A percentile compares a stretch with the other conserved stretches of the same genome.
These are phyloP conservation scores for Hemicrepidius hirtus DNA, from an alignment of 2,888 invertebrate species.

Conservation along the genomic window DNA sequence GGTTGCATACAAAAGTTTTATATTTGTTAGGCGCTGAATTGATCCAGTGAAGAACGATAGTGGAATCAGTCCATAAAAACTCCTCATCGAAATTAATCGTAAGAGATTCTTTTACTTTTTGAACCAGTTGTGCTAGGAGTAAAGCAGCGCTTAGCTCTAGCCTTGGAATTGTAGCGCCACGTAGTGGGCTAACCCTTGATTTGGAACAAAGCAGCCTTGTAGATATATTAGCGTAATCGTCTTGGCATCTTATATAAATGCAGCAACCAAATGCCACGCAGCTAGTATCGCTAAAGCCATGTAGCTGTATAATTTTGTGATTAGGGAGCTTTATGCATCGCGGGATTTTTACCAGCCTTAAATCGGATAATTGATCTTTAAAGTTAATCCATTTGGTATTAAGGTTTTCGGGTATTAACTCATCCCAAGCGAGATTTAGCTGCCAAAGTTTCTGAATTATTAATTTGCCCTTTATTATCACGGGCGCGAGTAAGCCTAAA, in stretches of 20 bases:
- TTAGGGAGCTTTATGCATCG: background rate
- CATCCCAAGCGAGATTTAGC: constrained; percentile 34
- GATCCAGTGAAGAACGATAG: constrained; percentile 7
- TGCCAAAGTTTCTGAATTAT: constrained; percentile 28
- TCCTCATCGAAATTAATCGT: background rate
- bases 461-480: constrained; percentile 26
- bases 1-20: constrained; percentile 4
- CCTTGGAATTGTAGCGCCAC: constrained; percentile 11
- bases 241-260: constrained; percentile 7
- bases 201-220: background rate
- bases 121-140: background rate
- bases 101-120: background rate
- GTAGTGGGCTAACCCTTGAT: background rate
- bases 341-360: background rate
- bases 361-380: background rate
- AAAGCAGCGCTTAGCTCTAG: constrained; percentile 15
- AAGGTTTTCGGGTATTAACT: constrained; percentile 31
- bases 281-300: constrained; percentile 12
- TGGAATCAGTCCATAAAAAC: constrained; percentile 2
- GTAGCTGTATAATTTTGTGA: background rate
- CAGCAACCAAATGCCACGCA: background rate
- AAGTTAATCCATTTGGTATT: constrained; percentile 24
- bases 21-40: background rate
- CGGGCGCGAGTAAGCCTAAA: constrained; percentile 37
- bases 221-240: background rate